Evolutionary conservation across 2,113 vertebrate genomes (phyloP), one percentile per base, ranked within the genome.

Genomic region (Dasyprocta punctata): DNA sequence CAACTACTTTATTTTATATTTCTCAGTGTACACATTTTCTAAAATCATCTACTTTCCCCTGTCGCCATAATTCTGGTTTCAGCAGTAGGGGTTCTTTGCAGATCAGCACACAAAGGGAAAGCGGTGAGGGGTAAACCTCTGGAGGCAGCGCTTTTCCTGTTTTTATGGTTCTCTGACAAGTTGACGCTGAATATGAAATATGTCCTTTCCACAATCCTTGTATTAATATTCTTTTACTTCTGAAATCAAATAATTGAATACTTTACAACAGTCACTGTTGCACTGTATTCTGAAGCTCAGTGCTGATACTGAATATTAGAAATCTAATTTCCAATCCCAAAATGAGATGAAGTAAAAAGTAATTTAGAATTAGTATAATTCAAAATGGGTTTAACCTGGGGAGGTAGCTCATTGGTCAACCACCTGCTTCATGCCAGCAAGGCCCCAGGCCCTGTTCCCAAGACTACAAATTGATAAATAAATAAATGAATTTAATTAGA

Each of bases 211-310:
- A 47, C 14, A 7, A 60, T 71, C 47, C 33, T 28, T 56, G 24
- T 36, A 69, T 87, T 52, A 86, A 30, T 20, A 26, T 69, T 73
- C 20, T 30, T 83, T 81, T 82, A 77, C 6, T 2, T 26, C 65
- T 91, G 47, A 91, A 93, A 86, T 83, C 49, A 83, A 89, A 89
- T 60, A 82, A 86, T 17, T 83, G 60, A 69, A 33, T 78, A 78
- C 20, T 41, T 58, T 95, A 28, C 0, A 33, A 14, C 28, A 90
- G 61, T 81, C 56, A 80, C 36, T 69, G 38, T 49, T 16, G 24
- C 2, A 44, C 3, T 92, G 0, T 67, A 61, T 65, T 96, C 60
- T 75, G 7, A 94, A 90, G 44, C 2, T 56, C 5, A 13, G n/a
- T 56, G 41, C 10, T 80, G 36, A 63, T 38, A 44, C 7, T 92